phyloP scores from a whole-genome alignment of 2,888 invertebrate genomes.

The Lomographa bimaculata region DNA sequence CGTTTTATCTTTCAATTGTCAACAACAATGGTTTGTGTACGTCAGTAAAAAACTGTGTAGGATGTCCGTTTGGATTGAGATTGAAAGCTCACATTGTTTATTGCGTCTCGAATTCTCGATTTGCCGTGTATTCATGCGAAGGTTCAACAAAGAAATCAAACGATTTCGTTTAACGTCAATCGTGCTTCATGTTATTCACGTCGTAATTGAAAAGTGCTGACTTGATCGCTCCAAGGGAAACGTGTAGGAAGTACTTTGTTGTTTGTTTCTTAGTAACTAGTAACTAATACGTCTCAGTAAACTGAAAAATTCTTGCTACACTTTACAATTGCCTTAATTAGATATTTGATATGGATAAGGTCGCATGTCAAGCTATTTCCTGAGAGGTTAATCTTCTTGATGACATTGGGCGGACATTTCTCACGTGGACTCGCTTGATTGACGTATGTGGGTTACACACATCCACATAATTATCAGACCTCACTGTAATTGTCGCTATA shows the following conservation, averaged over 20 bases:
- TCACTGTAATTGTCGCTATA: constrained; percentile 30
- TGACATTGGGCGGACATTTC: constrained; percentile 55
- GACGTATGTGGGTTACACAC: constrained; percentile 54
- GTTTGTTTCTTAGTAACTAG: constrained; percentile 12
- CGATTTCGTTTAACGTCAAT: constrained; percentile 6
- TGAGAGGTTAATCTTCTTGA: constrained; percentile 51
- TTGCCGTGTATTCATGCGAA: constrained; percentile 5
- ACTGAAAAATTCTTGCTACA: constrained; percentile 17
- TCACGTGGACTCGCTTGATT: constrained; percentile 41
- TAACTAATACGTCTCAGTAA: constrained; percentile 13
- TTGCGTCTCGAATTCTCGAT: constrained; percentile 7
- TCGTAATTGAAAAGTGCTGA: constrained; percentile 19
- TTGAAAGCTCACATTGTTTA: constrained; percentile 19
- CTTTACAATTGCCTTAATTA: constrained; percentile 34
- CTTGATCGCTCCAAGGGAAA: constrained; percentile 10
- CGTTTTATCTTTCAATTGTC: constrained; percentile 40
- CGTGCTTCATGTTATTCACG: constrained; percentile 7
- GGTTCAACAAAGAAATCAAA: constrained; percentile 10
- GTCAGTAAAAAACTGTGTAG: constrained; percentile 21
- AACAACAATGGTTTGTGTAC: constrained; percentile 42
- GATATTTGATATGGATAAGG: constrained; percentile 38
- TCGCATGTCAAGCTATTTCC: constrained; percentile 45
- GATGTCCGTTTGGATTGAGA: constrained; percentile 20
- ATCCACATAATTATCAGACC: constrained; percentile 31
- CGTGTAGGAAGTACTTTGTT: constrained; percentile 18